Evolutionary conservation across 2,888 invertebrate species (phyloP), one percentile per base, ranked within the genome.

Genomic region (Troilus luridus): DNA sequence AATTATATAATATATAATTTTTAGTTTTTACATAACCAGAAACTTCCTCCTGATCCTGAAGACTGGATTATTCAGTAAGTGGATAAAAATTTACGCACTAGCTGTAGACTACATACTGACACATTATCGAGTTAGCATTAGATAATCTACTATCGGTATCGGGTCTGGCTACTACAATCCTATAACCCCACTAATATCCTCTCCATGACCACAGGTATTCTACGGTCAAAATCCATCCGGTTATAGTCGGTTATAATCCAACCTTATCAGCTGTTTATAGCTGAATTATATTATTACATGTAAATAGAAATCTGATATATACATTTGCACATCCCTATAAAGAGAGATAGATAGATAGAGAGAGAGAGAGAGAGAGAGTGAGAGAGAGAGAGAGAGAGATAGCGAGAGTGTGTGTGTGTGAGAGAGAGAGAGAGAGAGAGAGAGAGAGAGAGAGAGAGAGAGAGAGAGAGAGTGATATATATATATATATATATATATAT

Each of bases 91-190:
- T 41, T 24, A 41, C 6, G 24, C 17, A 17, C 27, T 2, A 8
- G 27, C 27, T 19, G 41, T 27, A 41, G 72, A 12, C 12, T 8
- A 41, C 8, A 77, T 27, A 27, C 41, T 77, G 27, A 72, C 24
- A 41, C 72, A 41, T 77, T 77, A 77, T 77, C 72, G 72, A 77
- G 72, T 77, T 77, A 77, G 6, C 41, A 77, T 77, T 77, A 77
- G 27, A 41, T 77, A 77, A 77, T 27, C 72, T 41, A 8, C 17
- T 17, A 17, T 77, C 7, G 72, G 17, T 77, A 77, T 24, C 27
- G 12, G 24, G 24, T 0, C 14, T 77, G 41, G 72, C 72, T 14
- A 12, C 41, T 14, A 5, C 27, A 1, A 17, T 27, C 72, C 72
- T 17, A 5, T 17, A 1, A 17, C 27, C 72, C 72, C 17, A 6